Evolutionary conservation across 1,140 invertebrate species (phyloP).

Genomic region (honey bee (Apis mellifera)): Amel_HAv3.1 CM009938.2:10465001-10465500

Average conservation of each 20-base stretch:
- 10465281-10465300: slow-evolving; percentile 28
- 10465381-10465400: slow-evolving; percentile 16
- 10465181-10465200: background rate
- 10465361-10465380: slow-evolving; percentile 43
- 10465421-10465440: background rate
- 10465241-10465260: slow-evolving; percentile 35
- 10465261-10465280: slow-evolving; percentile 46
- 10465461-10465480: background rate
- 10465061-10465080: too few species aligned
- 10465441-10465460: slow-evolving; percentile 5
- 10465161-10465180: background rate
- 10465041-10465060: too few species aligned
- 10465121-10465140: too few species aligned
- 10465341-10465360: slow-evolving; percentile 34
- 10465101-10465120: too few species aligned
- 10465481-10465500: too few species aligned
- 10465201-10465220: background rate
- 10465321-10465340: background rate
- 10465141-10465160: background rate
- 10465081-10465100: too few species aligned
- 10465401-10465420: slow-evolving; percentile 43
- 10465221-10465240: slow-evolving; percentile 6
- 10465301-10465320: background rate
- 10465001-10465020: too few species aligned
- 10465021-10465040: too few species aligned